A percentile compares a stretch with the other conserved stretches of the same genome.
Evolutionary conservation across 2,888 invertebrate genomes (phyloP).

Genomic region (Galerucella nymphaeae): DNA sequence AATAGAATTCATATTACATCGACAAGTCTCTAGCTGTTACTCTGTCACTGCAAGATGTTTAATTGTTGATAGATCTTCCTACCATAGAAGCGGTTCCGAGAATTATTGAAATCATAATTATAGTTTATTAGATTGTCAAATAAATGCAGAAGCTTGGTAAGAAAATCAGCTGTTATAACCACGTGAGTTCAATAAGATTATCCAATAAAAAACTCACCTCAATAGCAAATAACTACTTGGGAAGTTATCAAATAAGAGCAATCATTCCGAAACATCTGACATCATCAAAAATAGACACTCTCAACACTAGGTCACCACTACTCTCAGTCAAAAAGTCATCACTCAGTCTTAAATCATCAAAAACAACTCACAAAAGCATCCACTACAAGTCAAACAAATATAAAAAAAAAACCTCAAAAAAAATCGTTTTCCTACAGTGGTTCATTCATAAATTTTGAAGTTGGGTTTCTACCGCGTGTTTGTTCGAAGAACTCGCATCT

Average conservation of each 20-base stretch:
- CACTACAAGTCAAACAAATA: constrained; percentile 31
- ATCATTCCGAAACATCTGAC: constrained; percentile 3
- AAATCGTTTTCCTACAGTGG: constrained; percentile 25
- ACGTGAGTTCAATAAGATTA: not conserved
- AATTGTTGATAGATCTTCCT: no score
- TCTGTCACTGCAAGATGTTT: no score
- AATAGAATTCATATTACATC: no score
- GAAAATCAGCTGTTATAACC: not conserved
- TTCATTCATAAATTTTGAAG: constrained; percentile 51
- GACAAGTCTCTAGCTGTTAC: no score
- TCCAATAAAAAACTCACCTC: constrained; percentile 9
- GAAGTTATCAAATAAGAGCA: not conserved
- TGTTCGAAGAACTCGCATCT: constrained; percentile 64
- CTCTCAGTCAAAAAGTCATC: constrained; percentile 37
- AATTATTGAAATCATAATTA: no score
- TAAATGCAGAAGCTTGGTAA: not conserved
- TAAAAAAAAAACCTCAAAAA: constrained; percentile 16
- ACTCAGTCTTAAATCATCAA: constrained; percentile 23
- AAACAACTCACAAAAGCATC: constrained; percentile 25
- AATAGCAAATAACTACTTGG: not conserved
- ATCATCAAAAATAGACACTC: constrained; percentile 1
- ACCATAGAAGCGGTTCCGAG: no score
- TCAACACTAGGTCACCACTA: constrained; percentile 29
- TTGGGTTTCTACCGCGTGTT: constrained; percentile 59
- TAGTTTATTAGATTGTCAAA: no score